Evolutionary conservation across 1,140 invertebrate genomes (phyloP), one percentile per base, ranked within the genome.

Genomic region (Caenorhabditis inopinata): DNA sequence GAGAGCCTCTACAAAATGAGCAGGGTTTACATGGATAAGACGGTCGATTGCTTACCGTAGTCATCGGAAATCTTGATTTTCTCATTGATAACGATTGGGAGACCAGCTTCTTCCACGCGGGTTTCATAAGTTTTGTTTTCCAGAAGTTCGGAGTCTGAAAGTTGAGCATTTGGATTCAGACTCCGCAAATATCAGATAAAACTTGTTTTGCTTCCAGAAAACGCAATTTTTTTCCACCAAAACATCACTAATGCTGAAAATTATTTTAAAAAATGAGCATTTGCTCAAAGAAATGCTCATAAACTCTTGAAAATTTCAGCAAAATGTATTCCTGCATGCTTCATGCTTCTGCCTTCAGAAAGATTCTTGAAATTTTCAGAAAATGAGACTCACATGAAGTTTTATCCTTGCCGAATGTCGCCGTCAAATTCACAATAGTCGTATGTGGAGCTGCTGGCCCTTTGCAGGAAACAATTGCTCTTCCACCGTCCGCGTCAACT

Each of bases 381-480:
- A 3, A 18, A 16, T 51, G 14, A 7, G 38, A 42, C 58, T 38
- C 18, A 68, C 58, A 42, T n/a, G 35, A 29, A 9, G 18, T 21
- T 7, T 11, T 18, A 3, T 38, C 32, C 12, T 42, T 38, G 12
- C 12, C n/a, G n/a, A 11, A 29, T 3, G 3, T 58, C 14, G 7
- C 9, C 2, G 58, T 68, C 58, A 68, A 68, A 42, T 68, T 68
- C 6, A 68, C 4, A 2, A 29, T 38, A 9, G n/a, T 18, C 9
- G 58, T 68, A 68, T 68, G 58, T 0, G 58, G 58, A 6, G 58
- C 58, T 9, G 32, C 58, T 68, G 58, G 58, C 38, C 58, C 58
- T 38, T 68, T 68, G 27, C 58, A 68, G n/a, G 58, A 68, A 68
- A 68, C 32, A 7, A 68, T 12, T 9, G 58, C 58, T 32, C 21